phyloP scores from a whole-genome alignment of 2,113 vertebrate genomes.

The mouse (Mus musculus) region GRCm39 chr6:67414501-67415000 shows the following conservation, averaged over 20 bases:
- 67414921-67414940: neutral
- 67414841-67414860: neutral
- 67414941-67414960: neutral
- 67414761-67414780: neutral
- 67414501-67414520: neutral
- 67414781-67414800: neutral
- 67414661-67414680: slow-evolving; percentile 1
- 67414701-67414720: neutral
- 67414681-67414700: neutral
- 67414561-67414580: neutral
- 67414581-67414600: neutral
- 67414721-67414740: neutral
- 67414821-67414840: neutral
- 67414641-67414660: neutral
- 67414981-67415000: neutral
- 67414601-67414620: neutral
- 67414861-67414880: slow-evolving; percentile 16
- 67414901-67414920: neutral
- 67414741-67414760: neutral
- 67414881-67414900: neutral
- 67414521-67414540: neutral
- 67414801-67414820: neutral
- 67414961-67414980: slow-evolving; percentile 18
- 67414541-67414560: neutral
- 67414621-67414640: neutral